Evolutionary conservation across 2,113 vertebrate genomes (phyloP), one percentile per base, ranked within the genome.

Genomic region (Hepsetus odoe): DNA sequence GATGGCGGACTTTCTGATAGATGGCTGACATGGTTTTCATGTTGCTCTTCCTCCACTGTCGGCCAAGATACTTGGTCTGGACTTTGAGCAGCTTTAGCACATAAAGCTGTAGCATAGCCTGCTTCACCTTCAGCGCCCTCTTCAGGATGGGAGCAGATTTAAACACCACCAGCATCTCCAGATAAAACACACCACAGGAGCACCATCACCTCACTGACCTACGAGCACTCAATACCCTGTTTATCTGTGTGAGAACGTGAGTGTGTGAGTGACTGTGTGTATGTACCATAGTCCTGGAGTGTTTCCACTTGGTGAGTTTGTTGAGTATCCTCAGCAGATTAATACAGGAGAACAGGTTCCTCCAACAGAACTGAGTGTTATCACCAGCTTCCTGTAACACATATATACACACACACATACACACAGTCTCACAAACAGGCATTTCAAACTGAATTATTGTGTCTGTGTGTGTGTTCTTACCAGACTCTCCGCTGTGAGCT

Each of bases 21-120:
- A 99, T 99, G 53, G 98, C 97, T 0, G 98, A 99, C 98, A 99
- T 99, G 18, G 98, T 99, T 85, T 99, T 99, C 98, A 99, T 99
- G 92, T 99, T 99, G 94, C 98, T 99, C 83, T 99, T 99, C 84
- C 98, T 95, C 98, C 98, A 99, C 90, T 99, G 98, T 0, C 98
- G 89, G 0, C 98, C 98, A 82, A 99, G 86, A 86, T 99, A 99
- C 80, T 99, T 99, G 72, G 98, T 99, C 89, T 99, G 98, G 2
- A 98, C 96, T 88, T 99, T 99, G 53, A 99, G 95, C 74, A 99
- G 91, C 87, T 99, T 99, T 6, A 99, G 93, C 82, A 99, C 97
- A 0, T 99, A 99, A 0, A 99, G 94, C 88, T 99, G 98, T 96
- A 99, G 96, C 98, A 98, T 98, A 85, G 98, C 98, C 84, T 99